Evolutionary conservation across 2,888 invertebrate genomes (phyloP).

Genomic region (Diploptera punctata): DNA sequence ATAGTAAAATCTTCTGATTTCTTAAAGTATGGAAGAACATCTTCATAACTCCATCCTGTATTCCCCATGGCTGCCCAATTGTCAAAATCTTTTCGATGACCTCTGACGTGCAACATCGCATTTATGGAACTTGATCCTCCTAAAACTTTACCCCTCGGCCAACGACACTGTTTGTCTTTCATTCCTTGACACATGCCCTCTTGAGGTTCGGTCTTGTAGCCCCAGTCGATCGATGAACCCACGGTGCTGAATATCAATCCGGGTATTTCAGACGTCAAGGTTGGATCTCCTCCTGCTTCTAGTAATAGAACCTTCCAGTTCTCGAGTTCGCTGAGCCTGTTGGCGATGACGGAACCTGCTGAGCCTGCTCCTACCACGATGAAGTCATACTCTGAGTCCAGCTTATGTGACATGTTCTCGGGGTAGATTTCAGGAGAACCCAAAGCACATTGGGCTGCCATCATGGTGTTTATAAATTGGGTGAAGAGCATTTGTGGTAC

Average conservation of each 20-base stretch:
- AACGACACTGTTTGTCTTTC: constrained; percentile 55
- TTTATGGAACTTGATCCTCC: constrained; percentile 72
- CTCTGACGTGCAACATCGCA: constrained; percentile 69
- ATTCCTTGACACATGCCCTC: constrained; percentile 45
- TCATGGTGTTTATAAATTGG: constrained; percentile 63
- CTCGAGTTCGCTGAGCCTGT: constrained; percentile 56
- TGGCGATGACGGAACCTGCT: constrained; percentile 58
- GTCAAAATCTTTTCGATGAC: constrained; percentile 69
- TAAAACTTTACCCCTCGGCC: constrained; percentile 66
- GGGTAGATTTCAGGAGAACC: constrained; percentile 63
- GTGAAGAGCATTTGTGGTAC: constrained; percentile 57
- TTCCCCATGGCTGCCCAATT: constrained; percentile 67
- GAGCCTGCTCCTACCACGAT: constrained; percentile 55
- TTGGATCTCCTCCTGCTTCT: constrained; percentile 61
- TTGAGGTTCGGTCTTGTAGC: constrained; percentile 56
- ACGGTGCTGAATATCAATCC: constrained; percentile 50
- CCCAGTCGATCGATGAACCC: constrained; percentile 55
- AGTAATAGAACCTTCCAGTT: constrained; percentile 60
- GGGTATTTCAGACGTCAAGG: constrained; percentile 56
- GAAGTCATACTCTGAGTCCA: constrained; percentile 47
- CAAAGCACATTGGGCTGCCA: constrained; percentile 66
- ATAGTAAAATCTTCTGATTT: constrained; percentile 53
- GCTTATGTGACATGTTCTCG: constrained; percentile 47
- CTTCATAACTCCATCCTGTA: constrained; percentile 64
- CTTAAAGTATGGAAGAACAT: constrained; percentile 57